phyloP scores from a whole-genome alignment of 92 coral and sea anemone species.

The Pocillopora meandrina region DNA sequence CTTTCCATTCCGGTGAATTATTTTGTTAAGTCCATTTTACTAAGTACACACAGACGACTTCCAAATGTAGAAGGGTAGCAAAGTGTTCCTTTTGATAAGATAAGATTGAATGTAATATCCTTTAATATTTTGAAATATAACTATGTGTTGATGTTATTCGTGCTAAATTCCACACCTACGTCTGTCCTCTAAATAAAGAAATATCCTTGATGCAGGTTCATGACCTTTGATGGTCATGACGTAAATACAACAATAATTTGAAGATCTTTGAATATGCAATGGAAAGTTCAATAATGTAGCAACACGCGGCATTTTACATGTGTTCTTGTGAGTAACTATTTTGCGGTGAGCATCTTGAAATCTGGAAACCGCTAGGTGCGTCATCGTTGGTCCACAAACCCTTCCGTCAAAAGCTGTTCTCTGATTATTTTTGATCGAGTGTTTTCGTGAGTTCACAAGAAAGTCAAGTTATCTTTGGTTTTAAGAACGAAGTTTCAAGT shows the following conservation, averaged over 20 bases:
- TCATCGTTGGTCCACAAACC: neutral
- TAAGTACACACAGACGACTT: too few species aligned
- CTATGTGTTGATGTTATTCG: neutral
- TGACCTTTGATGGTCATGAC: neutral
- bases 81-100: neutral
- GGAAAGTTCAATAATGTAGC: neutral
- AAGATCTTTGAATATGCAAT: neutral
- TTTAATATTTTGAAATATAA: neutral
- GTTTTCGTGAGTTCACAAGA: constrained; percentile 7
- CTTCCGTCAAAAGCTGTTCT: neutral
- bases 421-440: neutral
- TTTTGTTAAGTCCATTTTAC: too few species aligned
- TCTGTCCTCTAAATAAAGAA: too few species aligned
- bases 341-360: neutral
- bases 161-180: neutral
- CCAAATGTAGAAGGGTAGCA: neutral
- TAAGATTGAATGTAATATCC: neutral
- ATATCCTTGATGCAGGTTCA: neutral
- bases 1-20: too few species aligned
- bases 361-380: constrained; percentile 9
- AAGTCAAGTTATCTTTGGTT: constrained; percentile 10
- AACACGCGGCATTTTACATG: neutral
- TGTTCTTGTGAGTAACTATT: neutral
- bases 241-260: neutral
- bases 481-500: neutral